Base-by-base conservation (phyloP, 2,888 invertebrate genomes). In the Epistrophella euchroma region DNA sequence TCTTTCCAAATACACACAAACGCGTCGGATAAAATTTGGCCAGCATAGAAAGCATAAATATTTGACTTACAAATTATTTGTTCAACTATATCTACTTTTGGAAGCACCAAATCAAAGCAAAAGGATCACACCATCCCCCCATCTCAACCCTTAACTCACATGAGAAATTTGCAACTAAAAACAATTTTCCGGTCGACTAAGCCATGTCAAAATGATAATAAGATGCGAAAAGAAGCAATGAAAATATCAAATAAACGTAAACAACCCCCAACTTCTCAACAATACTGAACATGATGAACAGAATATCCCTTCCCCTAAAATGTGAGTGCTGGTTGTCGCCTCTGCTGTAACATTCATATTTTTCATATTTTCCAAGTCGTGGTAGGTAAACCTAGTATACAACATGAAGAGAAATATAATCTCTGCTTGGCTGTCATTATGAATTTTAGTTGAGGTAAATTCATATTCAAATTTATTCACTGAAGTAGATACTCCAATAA, bases 101-200 rank as follows among this genome's bases (percentile, higher is more conserved):
- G n/a, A n/a, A n/a, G 32, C 32, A 56, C 11, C 17, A n/a, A 10
- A 17, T 17, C 17, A 56, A 17, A 17, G 28, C 32, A 32, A 28
- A 52, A 25, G 11, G 25, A 25, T 50, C 50, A 22, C 15, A 28
- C 10, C 17, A 32, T 5, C 0, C 6, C 28, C 28, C 28, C 28
- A 28, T 0, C 6, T 6, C 62, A 72, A 35, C 50, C 17, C 66
- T 66, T 60, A 52, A n/a, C 70, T 68, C 22, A 75, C 47, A 75
- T 66, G 74, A 64, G 64, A 66, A 56, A 70, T 74, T 73, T 64
- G 47, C 56, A 84, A 70, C 64, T 71, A 66, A 80, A 84, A 84
- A 84, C 84, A 84, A 84, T 84, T 84, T 84, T 84, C 84, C 84
- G 75, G 71, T 80, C 80, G 80, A 84, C 71, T 84, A 60, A 75